Evolutionary conservation across 2,113 vertebrate genomes (phyloP).

Genomic region (Petrocephalus zakoni): DNA sequence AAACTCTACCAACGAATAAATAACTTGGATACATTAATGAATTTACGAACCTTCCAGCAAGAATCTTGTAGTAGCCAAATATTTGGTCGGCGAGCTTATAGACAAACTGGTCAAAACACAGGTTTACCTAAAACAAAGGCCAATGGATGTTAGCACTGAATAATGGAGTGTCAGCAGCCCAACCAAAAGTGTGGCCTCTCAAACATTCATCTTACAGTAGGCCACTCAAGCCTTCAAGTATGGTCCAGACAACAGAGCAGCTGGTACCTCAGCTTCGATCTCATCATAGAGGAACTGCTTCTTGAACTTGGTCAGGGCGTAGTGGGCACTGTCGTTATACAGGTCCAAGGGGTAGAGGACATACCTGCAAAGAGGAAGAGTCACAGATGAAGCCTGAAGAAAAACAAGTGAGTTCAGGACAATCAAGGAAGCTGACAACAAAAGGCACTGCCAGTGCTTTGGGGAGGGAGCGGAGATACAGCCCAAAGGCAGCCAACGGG

Average conservation of each 20-base stretch:
- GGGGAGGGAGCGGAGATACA: background rate
- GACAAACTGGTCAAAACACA: constrained; percentile 86
- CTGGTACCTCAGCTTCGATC: constrained; percentile 80
- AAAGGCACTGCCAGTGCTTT: background rate
- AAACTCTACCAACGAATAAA: background rate
- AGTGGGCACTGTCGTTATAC: constrained; percentile 84
- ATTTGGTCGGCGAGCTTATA: constrained; percentile 85
- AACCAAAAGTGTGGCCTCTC: background rate
- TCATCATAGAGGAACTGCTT: constrained; percentile 88
- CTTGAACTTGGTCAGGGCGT: constrained; percentile 82
- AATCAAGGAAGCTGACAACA: background rate
- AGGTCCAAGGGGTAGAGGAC: constrained; percentile 82
- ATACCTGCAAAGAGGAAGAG: constrained; percentile 57
- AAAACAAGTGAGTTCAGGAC: background rate
- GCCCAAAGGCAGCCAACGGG: background rate
- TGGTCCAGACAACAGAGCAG: background rate
- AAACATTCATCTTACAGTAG: background rate
- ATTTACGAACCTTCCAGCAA: constrained; percentile 74
- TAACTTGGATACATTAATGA: background rate
- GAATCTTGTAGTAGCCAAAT: constrained; percentile 80
- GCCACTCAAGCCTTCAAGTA: background rate
- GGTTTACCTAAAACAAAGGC: constrained; percentile 64
- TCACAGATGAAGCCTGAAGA: background rate
- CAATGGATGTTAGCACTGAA: background rate
- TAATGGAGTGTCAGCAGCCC: background rate